Evolutionary conservation across 2,113 vertebrate genomes (phyloP).

Genomic region (Istiophorus platypterus): DNA sequence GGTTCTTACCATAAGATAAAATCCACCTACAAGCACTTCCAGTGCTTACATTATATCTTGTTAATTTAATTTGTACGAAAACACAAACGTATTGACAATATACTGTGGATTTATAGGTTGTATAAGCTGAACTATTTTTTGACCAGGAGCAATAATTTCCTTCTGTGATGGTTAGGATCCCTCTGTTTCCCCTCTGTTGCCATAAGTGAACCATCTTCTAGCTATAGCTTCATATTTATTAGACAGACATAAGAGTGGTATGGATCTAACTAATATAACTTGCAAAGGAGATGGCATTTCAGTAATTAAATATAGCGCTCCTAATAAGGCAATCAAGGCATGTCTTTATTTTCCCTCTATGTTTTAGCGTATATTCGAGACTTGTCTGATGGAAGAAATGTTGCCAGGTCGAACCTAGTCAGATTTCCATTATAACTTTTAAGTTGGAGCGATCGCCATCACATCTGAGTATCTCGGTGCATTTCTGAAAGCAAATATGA

Average conservation of each 20-base stretch:
- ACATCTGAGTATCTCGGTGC: not conserved
- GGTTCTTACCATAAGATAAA: not conserved
- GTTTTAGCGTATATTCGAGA: not conserved
- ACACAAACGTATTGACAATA: too few relatives aligned
- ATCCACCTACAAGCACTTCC: not conserved
- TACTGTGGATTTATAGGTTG: too few relatives aligned
- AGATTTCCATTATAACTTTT: not conserved
- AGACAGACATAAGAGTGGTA: not conserved
- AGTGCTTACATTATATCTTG: not conserved
- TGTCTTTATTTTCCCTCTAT: not conserved
- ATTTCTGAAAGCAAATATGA: not conserved
- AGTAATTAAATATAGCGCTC: not conserved
- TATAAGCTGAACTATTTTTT: too few relatives aligned
- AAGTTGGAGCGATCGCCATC: not conserved
- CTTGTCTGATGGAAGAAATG: not conserved
- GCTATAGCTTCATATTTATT: not conserved
- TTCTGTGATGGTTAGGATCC: too few relatives aligned
- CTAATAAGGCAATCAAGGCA: not conserved
- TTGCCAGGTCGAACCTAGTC: not conserved
- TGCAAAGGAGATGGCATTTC: not conserved
- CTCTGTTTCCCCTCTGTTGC: too few relatives aligned
- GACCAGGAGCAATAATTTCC: too few relatives aligned
- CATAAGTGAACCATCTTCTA: not conserved
- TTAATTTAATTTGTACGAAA: not conserved
- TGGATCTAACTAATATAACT: not conserved